Evolutionary conservation across 2,888 invertebrate genomes (phyloP).

Genomic region (Abrostola triplasia): DNA sequence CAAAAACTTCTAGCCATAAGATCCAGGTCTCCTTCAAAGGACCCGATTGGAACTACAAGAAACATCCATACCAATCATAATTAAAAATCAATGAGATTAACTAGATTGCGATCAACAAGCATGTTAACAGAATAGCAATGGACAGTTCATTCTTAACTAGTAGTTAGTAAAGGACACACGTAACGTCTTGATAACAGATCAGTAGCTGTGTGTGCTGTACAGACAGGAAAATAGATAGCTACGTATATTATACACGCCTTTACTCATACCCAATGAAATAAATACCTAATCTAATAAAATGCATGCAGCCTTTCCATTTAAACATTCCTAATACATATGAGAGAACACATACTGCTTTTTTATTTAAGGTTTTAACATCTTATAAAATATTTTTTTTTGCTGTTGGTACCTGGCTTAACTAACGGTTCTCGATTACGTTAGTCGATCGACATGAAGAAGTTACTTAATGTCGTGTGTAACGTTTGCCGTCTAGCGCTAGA

Average conservation of each 20-base stretch:
- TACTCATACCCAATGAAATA: too few species aligned
- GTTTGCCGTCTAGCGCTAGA: not conserved
- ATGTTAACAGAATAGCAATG: constrained; percentile 30
- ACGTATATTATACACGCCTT: too few species aligned
- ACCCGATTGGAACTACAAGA: not conserved
- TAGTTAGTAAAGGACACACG: constrained; percentile 38
- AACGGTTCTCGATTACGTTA: constrained; percentile 31
- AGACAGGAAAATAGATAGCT: not conserved
- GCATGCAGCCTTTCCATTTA: too few species aligned
- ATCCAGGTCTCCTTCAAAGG: not conserved
- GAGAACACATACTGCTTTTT: too few species aligned
- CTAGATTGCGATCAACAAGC: constrained; percentile 18
- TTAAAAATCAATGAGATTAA: constrained; percentile 20
- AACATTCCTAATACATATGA: too few species aligned
- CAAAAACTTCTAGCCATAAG: not conserved
- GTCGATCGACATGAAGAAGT: constrained; percentile 21
- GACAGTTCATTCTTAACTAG: constrained; percentile 13
- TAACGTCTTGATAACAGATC: constrained; percentile 30
- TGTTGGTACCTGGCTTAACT: constrained; percentile 4
- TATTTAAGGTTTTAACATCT: too few species aligned
- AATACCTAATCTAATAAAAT: too few species aligned
- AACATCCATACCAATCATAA: not conserved
- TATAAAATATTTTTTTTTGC: not conserved
- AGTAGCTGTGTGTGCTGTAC: not conserved
- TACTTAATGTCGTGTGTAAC: constrained; percentile 25